A percentile compares a stretch with the other conserved stretches of the same genome.
These are phyloP conservation scores for Bombus terrestris DNA, from an alignment of 1,140 invertebrate species.

Conservation along the genomic window DNA sequence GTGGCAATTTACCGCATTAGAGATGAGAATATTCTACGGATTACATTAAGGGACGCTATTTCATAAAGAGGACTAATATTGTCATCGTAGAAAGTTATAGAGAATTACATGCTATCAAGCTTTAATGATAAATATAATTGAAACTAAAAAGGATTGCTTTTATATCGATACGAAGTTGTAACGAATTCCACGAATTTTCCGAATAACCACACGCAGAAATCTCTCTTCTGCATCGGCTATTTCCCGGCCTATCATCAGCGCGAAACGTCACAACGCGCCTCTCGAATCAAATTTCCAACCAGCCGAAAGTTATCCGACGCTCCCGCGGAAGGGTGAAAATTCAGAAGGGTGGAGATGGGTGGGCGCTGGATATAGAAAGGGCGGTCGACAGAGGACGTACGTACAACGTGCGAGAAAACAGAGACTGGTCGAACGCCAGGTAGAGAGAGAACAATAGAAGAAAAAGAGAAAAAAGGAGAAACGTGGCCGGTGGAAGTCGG, in stretches of 20 bases:
- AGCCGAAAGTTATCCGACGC: slow-evolving; percentile 60
- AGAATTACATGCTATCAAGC: background rate
- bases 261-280: slow-evolving; percentile 13
- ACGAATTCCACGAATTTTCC: background rate
- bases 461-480: background rate
- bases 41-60: no score
- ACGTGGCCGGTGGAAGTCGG: slow-evolving; percentile 19
- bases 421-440: slow-evolving; percentile 1
- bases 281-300: slow-evolving; percentile 58
- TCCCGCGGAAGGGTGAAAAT: slow-evolving; percentile 8
- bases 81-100: background rate
- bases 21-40: no score
- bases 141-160: background rate
- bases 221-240: background rate
- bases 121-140: background rate
- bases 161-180: background rate
- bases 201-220: background rate
- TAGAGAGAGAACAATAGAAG: background rate
- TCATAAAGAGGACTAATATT: background rate
- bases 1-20: no score
- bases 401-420: slow-evolving; percentile 2
- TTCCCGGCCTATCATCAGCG: slow-evolving; percentile 15
- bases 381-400: slow-evolving; percentile 10
- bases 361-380: background rate
- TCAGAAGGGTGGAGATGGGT: no score